Percentiles rank a stretch among this genome's conserved stretches.
Conservation (phyloP, 37 sponge, comb jelly and placozoan species). For the Halichondria panicea region DNA sequence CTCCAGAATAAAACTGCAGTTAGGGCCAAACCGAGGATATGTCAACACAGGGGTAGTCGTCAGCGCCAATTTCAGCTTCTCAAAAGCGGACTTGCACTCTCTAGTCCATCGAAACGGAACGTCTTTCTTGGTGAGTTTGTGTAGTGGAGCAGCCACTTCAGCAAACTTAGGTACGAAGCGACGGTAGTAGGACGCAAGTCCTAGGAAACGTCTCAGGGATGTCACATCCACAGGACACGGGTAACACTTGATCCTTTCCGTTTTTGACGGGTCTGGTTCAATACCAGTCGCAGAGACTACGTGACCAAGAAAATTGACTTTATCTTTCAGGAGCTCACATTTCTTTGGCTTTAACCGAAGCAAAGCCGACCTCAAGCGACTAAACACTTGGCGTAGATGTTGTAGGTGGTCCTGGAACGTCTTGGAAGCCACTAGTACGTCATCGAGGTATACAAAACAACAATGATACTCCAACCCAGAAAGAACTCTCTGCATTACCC, state of each 20-base stretch:
- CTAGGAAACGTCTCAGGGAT: constrained; percentile 9
- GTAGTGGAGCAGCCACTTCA: neutral
- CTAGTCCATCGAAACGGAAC: constrained; percentile 18
- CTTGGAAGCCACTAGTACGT: constrained; percentile 6
- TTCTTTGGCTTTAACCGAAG: constrained; percentile 36
- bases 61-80: constrained; percentile 16
- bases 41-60: constrained; percentile 25
- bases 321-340: neutral
- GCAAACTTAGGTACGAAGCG: constrained; percentile 24
- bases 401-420: constrained; percentile 2
- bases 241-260: neutral
- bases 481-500: constrained; percentile 4
- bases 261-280: constrained; percentile 21
- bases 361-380: constrained; percentile 6
- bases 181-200: constrained; percentile 31
- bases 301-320: constrained; percentile 14
- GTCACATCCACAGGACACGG: constrained; percentile 32
- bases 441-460: neutral
- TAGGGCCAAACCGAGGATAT: no score
- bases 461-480: neutral
- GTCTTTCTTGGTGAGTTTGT: constrained; percentile 16
- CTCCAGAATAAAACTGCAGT: neutral
- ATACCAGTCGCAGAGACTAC: constrained; percentile 29
- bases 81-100: constrained; percentile 22
- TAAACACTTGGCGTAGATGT: constrained; percentile 33